Percentiles rank a stretch among this genome's conserved stretches.
Evolutionary conservation across 2,113 vertebrate species (phyloP).

Genomic region (Epinephelus moara): DNA sequence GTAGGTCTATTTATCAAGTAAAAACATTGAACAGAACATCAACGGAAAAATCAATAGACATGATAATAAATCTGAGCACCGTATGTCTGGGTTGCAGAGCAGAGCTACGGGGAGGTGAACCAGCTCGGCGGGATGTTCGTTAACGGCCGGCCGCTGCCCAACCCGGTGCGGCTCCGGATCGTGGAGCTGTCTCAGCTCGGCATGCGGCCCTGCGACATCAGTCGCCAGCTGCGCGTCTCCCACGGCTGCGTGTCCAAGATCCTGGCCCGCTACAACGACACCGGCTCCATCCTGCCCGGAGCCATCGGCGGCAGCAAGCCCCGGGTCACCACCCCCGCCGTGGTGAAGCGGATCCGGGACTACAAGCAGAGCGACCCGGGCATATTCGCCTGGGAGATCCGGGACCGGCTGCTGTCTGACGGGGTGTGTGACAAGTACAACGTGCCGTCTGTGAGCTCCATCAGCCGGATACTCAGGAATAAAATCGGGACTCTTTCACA

Average conservation of each 20-base stretch:
- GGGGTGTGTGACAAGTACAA: constrained; percentile 95
- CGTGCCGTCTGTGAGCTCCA: constrained; percentile 95
- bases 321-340: constrained; percentile 92
- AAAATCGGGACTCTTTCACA: constrained; percentile 90
- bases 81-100: constrained; percentile 81
- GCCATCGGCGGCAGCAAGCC: constrained; percentile 96
- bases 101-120: constrained; percentile 94
- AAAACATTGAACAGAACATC: too few relatives aligned
- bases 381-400: constrained; percentile 96
- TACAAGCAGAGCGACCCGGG: constrained; percentile 94
- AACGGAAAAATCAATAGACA: too few relatives aligned
- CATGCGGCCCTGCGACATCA: constrained; percentile 95
- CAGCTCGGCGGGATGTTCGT: constrained; percentile 95
- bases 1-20: too few relatives aligned
- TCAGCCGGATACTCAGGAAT: constrained; percentile 93
- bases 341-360: constrained; percentile 92
- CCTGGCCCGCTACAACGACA: constrained; percentile 94
- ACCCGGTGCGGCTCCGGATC: constrained; percentile 91
- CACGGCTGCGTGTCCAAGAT: constrained; percentile 73
- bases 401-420: constrained; percentile 91
- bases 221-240: constrained; percentile 83
- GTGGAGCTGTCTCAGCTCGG: constrained; percentile 94
- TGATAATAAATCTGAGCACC: too few relatives aligned
- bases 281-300: constrained; percentile 93
- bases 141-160: constrained; percentile 92